Evolutionary conservation across 2,888 invertebrate species (phyloP).

Genomic region (Philereme vetulata): DNA sequence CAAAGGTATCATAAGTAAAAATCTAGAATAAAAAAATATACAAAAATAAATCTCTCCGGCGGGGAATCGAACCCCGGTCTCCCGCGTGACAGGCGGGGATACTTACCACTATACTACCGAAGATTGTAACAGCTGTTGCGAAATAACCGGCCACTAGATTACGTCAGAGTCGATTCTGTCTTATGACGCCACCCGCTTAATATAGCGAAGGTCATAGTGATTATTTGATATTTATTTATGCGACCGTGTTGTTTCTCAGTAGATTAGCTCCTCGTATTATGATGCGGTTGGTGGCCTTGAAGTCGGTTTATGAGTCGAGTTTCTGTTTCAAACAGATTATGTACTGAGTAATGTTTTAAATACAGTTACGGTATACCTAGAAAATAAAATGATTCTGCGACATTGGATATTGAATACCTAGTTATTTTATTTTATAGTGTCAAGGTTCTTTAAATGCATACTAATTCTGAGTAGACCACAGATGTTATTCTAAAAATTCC

Average conservation of each 20-base stretch:
- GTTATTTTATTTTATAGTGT: too few species aligned
- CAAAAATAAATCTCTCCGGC: conserved; percentile 64
- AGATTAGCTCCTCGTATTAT: not conserved
- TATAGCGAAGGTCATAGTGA: conserved; percentile 9
- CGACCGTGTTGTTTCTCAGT: conserved; percentile 9
- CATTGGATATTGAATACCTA: too few species aligned
- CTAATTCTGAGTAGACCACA: too few species aligned
- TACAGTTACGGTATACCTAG: too few species aligned
- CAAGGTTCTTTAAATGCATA: too few species aligned
- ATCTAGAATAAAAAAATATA: conserved; percentile 13
- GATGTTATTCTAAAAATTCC: too few species aligned
- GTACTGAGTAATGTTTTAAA: too few species aligned
- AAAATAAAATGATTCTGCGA: too few species aligned
- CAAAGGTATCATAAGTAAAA: not conserved
- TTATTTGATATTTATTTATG: conserved; percentile 22
- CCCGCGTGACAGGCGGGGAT: conserved; percentile 85
- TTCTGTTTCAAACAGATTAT: not conserved
- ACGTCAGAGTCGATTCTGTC: not conserved
- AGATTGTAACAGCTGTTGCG: conserved; percentile 42
- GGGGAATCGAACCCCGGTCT: conserved; percentile 85
- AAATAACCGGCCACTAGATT: conserved; percentile 13
- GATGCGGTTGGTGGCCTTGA: conserved; percentile 19
- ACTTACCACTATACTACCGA: conserved; percentile 84
- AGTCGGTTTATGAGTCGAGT: conserved; percentile 4
- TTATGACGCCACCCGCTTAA: conserved; percentile 14